phyloP scores from a whole-genome alignment of 2,888 invertebrate species.

The Iselma pallidipennis region DNA sequence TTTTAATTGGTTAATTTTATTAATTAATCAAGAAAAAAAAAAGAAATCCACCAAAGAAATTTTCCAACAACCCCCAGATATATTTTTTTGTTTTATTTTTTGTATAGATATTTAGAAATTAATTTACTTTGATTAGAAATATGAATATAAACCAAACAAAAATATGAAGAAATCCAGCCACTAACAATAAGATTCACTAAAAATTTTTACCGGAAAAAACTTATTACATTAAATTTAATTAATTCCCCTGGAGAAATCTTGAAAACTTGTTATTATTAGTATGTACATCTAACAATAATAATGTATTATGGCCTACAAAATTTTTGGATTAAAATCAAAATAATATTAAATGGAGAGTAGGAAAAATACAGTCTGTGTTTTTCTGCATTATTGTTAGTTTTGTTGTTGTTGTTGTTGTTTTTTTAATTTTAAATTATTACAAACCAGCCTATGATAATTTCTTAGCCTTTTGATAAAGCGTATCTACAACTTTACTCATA shows the following conservation, averaged over 20 bases:
- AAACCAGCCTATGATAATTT: constrained; percentile 80
- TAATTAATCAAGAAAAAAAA: background rate
- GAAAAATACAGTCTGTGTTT: constrained; percentile 48
- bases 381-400: background rate
- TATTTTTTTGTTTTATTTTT: constrained; percentile 13
- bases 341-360: constrained; percentile 25
- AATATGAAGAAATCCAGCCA: background rate
- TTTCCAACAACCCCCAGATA: background rate
- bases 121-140: background rate
- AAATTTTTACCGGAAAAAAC: background rate
- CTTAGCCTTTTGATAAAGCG: constrained; percentile 98
- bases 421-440: constrained; percentile 20
- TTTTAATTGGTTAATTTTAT: no score
- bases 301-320: background rate
- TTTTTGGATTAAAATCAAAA: background rate
- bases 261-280: constrained; percentile 16
- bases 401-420: constrained; percentile 14
- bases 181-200: background rate
- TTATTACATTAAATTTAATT: background rate
- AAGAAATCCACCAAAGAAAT: background rate
- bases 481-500: constrained; percentile 99
- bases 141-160: background rate
- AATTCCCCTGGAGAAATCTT: background rate
- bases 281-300: constrained; percentile 28
- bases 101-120: background rate